phyloP scores from a whole-genome alignment of 2,888 invertebrate genomes.

The Oscheius sp. region DNA sequence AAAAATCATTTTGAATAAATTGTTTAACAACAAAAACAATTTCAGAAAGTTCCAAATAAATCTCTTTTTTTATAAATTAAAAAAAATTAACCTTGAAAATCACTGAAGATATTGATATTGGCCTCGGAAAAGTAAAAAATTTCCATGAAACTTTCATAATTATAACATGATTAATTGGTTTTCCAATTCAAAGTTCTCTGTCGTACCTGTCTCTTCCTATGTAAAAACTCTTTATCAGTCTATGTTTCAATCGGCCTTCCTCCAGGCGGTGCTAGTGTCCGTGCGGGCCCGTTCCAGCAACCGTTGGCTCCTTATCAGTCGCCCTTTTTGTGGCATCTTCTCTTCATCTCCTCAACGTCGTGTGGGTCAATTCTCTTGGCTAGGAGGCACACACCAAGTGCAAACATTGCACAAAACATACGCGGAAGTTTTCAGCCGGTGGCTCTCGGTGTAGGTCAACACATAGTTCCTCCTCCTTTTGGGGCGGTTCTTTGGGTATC shows the following conservation, averaged over 20 bases:
- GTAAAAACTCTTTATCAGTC: constrained; percentile 13
- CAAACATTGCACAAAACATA: constrained; percentile 28
- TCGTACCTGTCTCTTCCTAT: constrained; percentile 1
- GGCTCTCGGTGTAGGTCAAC: neutral
- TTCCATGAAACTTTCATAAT: too few species aligned
- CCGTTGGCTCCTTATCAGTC: neutral
- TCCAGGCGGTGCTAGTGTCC: constrained; percentile 24
- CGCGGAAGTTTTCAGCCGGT: constrained; percentile 22
- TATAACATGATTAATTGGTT: too few species aligned
- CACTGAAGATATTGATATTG: too few species aligned
- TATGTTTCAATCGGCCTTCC: constrained; percentile 4
- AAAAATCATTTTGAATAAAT: too few species aligned
- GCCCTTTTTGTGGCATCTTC: neutral
- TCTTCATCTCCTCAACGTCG: neutral
- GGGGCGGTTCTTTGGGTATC: too few species aligned
- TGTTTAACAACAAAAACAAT: too few species aligned
- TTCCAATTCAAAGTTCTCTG: too few species aligned
- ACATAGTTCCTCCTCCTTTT: neutral
- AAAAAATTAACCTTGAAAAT: too few species aligned
- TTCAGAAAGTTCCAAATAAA: too few species aligned
- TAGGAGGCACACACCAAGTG: constrained; percentile 20
- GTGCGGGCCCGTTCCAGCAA: constrained; percentile 23
- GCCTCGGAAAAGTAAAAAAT: too few species aligned
- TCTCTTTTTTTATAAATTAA: too few species aligned
- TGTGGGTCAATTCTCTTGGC: constrained; percentile 15